A percentile compares a stretch with the other conserved stretches of the same genome.
phyloP scores from a whole-genome alignment of 1,140 invertebrate species.

The Sycobia sp. region DNA sequence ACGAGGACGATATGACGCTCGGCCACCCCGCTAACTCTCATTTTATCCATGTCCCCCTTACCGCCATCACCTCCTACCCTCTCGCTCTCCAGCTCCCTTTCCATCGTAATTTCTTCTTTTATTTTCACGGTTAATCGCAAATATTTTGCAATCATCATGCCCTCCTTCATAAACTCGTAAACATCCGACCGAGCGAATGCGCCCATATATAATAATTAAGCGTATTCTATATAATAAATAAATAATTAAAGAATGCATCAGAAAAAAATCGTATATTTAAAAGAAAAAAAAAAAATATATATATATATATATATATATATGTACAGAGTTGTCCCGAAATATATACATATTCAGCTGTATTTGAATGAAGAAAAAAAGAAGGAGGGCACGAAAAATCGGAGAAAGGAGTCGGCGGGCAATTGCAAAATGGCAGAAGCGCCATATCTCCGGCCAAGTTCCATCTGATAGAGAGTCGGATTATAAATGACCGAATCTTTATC shows the following conservation, averaged over 20 bases:
- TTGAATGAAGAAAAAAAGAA: too few relatives aligned
- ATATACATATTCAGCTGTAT: too few relatives aligned
- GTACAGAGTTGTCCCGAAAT: too few relatives aligned
- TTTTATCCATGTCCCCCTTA: conserved; percentile 27
- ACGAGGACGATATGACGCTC: conserved; percentile 52
- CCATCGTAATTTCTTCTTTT: background rate
- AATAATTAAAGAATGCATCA: too few relatives aligned
- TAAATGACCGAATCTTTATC: conserved; percentile 38
- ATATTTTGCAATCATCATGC: conserved; percentile 11
- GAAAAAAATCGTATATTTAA: too few relatives aligned
- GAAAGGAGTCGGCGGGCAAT: conserved; percentile 31
- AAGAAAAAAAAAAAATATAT: too few relatives aligned
- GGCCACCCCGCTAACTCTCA: conserved; percentile 33
- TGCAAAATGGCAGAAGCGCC: conserved; percentile 26
- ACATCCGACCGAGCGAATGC: too few relatives aligned
- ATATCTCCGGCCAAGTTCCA: conserved; percentile 28
- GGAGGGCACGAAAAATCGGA: too few relatives aligned
- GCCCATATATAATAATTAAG: too few relatives aligned
- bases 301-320: too few relatives aligned
- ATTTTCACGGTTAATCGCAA: background rate
- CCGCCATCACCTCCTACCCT: too few relatives aligned
- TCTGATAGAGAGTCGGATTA: conserved; percentile 32
- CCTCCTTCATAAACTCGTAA: conserved; percentile 37
- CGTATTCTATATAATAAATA: too few relatives aligned
- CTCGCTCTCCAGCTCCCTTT: background rate